Evolutionary conservation across 2,888 invertebrate genomes (phyloP), one percentile per base, ranked within the genome.

Genomic region (Pristionchus exspectatus): DNA sequence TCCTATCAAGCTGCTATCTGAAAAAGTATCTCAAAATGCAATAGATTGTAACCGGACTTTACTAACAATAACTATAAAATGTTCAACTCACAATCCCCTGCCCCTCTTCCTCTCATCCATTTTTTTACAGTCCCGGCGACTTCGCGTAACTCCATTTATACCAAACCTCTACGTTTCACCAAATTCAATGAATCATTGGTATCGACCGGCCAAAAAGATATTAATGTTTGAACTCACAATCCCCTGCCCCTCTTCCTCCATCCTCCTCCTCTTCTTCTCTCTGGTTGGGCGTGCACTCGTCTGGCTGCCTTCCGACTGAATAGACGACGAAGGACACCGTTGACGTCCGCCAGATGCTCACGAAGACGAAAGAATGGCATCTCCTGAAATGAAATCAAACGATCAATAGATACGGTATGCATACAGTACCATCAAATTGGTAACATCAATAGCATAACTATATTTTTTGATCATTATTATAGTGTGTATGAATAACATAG

Each of bases 181-280:
- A 7, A 63, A 24, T n/a, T 10, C n/a, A 63, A 63, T 63, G n/a
- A 10, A n/a, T n/a, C n/a, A n/a, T n/a, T n/a, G n/a, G n/a, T n/a
- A n/a, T n/a, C n/a, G n/a, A n/a, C n/a, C n/a, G n/a, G n/a, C n/a
- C n/a, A n/a, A n/a, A n/a, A n/a, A 69, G 7, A 27, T 27, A 27
- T 10, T 5, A 69, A 27, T 69, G 27, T 2, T n/a, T n/a, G n/a
- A 50, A 81, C 81, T 81, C 81, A 81, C 81, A 81, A 27, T 81
- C 81, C 81, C 50, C 81, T 81, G 3, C 81, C 81, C 12, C 81
- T 50, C 81, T 54, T 81, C 81, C 81, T 33, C 81, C 81, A 81
- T 81, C 81, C 81, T 24, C 81, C 81, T 44, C 81, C 81, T 16
- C 81, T 24, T 54, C n/a, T 9, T 50, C 81, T 50, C 50, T 27